These are phyloP conservation scores for Psittacula cyanocephala DNA, from an alignment of 2,113 vertebrate genomes.

Conservation along the genomic window DNA sequence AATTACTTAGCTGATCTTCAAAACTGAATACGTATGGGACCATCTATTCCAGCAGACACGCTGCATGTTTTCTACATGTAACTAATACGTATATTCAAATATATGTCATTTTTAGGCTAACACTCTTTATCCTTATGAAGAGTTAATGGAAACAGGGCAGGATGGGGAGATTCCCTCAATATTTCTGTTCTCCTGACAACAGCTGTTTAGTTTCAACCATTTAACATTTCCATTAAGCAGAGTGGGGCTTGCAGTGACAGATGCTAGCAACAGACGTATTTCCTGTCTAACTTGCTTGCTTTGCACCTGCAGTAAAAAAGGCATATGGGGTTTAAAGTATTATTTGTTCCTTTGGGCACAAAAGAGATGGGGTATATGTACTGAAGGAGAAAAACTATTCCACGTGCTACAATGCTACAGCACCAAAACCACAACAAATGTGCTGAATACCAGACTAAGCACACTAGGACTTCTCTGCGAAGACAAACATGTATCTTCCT, in stretches of 20 bases:
- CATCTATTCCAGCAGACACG: fast-evolving
- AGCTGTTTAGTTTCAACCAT: not conserved
- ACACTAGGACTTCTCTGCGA: not conserved
- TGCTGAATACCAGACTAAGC: not conserved
- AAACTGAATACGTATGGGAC: fast-evolving
- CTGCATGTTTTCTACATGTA: not conserved
- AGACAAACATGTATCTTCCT: not conserved
- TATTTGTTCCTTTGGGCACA: not conserved
- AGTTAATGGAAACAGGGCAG: not conserved
- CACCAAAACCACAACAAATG: not conserved
- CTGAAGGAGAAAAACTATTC: not conserved
- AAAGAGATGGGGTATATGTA: not conserved
- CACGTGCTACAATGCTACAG: not conserved
- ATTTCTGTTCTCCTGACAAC: not conserved
- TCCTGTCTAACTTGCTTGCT: not conserved
- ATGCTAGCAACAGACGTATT: not conserved
- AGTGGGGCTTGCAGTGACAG: not conserved
- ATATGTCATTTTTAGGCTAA: not conserved
- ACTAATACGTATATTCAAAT: not conserved
- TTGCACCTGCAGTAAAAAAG: not conserved
- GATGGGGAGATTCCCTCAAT: not conserved
- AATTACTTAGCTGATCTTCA: not conserved
- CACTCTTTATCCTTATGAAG: not conserved
- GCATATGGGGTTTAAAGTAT: not conserved
- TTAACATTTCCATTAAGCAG: conserved; percentile 1